Conservation (phyloP, 2,797 vertebrate genomes). For the Vultur gryphus region DNA sequence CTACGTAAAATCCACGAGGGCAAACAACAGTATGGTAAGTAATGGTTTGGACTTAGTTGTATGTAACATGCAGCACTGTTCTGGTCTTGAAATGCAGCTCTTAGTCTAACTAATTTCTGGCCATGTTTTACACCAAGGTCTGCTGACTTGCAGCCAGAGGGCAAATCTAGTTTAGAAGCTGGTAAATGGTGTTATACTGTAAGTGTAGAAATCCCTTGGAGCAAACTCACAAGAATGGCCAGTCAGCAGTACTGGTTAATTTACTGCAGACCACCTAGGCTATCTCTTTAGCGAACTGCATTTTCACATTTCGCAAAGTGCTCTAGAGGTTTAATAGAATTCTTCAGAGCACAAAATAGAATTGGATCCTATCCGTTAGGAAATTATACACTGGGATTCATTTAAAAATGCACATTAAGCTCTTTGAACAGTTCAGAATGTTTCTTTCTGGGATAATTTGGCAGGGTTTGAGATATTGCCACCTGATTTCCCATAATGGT, state of each 20-base stretch:
- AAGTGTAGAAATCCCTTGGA: constrained; percentile 7
- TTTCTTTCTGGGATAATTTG: not conserved
- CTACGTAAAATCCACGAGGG: not conserved
- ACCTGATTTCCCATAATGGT: not conserved
- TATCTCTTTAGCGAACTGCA: not conserved
- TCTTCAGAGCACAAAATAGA: constrained; percentile 24
- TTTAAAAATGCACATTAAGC: not conserved
- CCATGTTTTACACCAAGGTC: constrained; percentile 8
- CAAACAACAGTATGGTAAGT: not conserved
- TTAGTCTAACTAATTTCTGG: constrained; percentile 14
- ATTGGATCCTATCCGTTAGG: not conserved
- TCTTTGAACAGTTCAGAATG: not conserved
- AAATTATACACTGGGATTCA: not conserved
- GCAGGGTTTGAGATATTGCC: not conserved
- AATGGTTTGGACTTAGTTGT: not conserved
- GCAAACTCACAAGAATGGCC: not conserved
- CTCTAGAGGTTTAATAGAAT: constrained; percentile 9
- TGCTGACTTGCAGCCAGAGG: constrained; percentile 28
- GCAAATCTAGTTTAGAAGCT: constrained; percentile 45
- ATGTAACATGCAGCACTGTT: not conserved
- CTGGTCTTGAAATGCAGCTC: not conserved
- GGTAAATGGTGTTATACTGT: not conserved
- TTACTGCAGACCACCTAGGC: constrained; percentile 27
- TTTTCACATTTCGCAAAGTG: not conserved
- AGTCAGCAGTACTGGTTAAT: constrained; percentile 42